Base-by-base conservation (phyloP, 2,797 vertebrate genomes). In the Amphiprion clarkii region DNA sequence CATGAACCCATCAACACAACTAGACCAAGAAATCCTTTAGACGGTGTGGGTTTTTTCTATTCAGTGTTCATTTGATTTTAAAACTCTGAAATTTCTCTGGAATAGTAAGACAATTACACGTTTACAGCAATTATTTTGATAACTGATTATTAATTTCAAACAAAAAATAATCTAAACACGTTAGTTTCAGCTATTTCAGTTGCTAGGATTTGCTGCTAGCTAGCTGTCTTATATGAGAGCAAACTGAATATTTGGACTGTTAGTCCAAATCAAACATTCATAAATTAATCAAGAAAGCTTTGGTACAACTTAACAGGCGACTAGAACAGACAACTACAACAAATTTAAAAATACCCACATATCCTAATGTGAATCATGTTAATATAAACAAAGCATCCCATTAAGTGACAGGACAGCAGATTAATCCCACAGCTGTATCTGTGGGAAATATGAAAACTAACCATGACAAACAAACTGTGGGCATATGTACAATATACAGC, bases 401-500 rank as follows among this genome's bases (percentile, higher is more conserved):
- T 6, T 16, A 44, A 14, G 42, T 1, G 42, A 44, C 42, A 3
- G 14, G 4, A 44, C 6, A 23, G 14, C 13, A 48, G 21, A 57
- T n/a, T 23, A 54, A 56, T 42, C 27, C 54, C 65, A 56, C 25
- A 67, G 23, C 23, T 23, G 23, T 23, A 23, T 23, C 23, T 23
- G 23, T 23, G 23, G 23, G 23, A 23, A 23, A 23, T 23, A 23
- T 23, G 23, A 23, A 48, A 27, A 62, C 60, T 31, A 40, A 67
- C n/a, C 53, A 46, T 23, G 25, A 23, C 25, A 44, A 17, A 14
- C 52, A 66, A 67, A 56, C 65, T 67, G 52, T 33, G 33, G 33
- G 33, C 33, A 33, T 6, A 33, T 33, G 3, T 4, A 44, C 42
- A 44, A 14, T 14, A 44, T 44, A 4, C 3, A 44, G 42, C 5